phyloP scores from a whole-genome alignment of 2,888 invertebrate genomes.

The Petrolisthes manimaculis region DNA sequence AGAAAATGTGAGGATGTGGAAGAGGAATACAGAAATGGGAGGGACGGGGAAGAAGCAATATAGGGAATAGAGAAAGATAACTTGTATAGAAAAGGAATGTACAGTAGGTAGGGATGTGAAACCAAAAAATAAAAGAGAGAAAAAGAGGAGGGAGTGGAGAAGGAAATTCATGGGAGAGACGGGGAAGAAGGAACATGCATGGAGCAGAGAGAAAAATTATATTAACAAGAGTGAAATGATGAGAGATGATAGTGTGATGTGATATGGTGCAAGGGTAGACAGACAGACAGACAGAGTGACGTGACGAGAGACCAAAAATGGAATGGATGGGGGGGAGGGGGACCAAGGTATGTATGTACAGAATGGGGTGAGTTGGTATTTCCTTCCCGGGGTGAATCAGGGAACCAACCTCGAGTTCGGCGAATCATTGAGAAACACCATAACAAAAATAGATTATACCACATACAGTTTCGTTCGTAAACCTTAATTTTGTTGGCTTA shows the following conservation, averaged over 20 bases:
- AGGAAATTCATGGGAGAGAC: not conserved
- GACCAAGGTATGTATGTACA: not conserved
- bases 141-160: slow-evolving; percentile 1
- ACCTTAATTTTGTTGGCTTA: not conserved
- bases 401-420: no score
- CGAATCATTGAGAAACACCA: no score
- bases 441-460: no score
- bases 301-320: not conserved
- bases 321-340: not conserved
- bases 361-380: not conserved
- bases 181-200: no score
- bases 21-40: not conserved
- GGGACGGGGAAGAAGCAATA: not conserved
- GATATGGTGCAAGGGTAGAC: not conserved
- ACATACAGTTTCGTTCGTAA: no score
- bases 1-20: not conserved
- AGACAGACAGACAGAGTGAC: not conserved
- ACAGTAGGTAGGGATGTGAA: slow-evolving; percentile 6
- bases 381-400: not conserved
- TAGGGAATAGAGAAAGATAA: not conserved
- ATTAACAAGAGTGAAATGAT: no score
- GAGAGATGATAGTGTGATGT: no score
- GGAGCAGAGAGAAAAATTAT: not conserved
- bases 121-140: not conserved
- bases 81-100: no score